Evolutionary conservation across 2,113 vertebrate species (phyloP), one percentile per base, ranked within the genome.

Genomic region (Falcunculus frontatus): DNA sequence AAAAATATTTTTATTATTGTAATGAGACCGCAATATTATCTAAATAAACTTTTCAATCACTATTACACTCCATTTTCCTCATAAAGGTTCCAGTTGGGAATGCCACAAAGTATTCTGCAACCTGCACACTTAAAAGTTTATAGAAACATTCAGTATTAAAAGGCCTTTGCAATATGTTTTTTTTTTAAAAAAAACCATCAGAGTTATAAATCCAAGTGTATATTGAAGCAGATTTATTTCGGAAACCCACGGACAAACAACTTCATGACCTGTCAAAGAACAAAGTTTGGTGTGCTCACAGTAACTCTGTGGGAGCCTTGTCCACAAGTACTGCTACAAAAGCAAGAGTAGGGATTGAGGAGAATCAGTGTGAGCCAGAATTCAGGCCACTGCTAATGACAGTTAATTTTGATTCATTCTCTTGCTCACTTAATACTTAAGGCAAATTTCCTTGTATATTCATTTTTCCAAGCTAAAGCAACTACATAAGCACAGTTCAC

Each of bases 1-100:
- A n/a, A 70, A 95, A 94, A 73, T 69, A 65, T 30, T 57, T 97
- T 95, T 96, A 96, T 95, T 96, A 55, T 13, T 63, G 32, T 67
- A 86, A 52, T 57, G 52, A 62, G 73, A 86, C 30, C 29, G 35
- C 46, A 77, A 37, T 87, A 62, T 78, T 88, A 89, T 33, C 84
- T 81, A 96, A 95, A 93, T 63, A 85, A 94, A 93, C 62, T 60
- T 92, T 69, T 57, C 70, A 70, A 84, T 62, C 70, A 86, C 87
- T 90, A 59, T 67, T 91, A 93, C 91, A 69, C 29, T 62, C n/a
- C 64, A 13, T 52, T 85, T 74, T 67, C 57, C 47, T 52, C 30
- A 33, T 10, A 56, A 88, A 74, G 57, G 33, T 84, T 80, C 89
- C 73, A 63, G 20, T 2, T 55, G 39, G 60, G 47, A 91, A 82